Percentiles rank a stretch among this genome's conserved stretches.
Evolutionary conservation across 1,140 invertebrate genomes (phyloP).

Genomic region (Procambarus clarkii): DNA sequence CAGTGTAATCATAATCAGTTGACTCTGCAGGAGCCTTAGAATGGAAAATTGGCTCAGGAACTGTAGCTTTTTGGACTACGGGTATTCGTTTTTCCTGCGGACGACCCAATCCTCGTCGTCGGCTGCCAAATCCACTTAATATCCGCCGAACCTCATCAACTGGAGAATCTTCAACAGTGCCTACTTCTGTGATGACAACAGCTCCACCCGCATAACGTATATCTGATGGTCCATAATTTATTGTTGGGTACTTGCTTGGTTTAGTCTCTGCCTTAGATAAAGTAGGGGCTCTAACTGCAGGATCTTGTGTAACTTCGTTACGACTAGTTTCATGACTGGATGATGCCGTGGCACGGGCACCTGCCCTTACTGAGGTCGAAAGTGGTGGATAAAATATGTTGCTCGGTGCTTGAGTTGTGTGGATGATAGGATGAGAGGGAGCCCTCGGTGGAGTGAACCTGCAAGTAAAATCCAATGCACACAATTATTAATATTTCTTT

Average conservation of each 20-base stretch:
- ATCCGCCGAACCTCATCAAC: slow-evolving; percentile 32
- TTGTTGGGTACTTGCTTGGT: slow-evolving; percentile 36
- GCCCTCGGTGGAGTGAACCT: slow-evolving; percentile 29
- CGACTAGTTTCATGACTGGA: background rate
- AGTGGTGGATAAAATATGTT: slow-evolving; percentile 53
- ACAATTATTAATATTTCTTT: no score
- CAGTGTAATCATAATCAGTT: slow-evolving; percentile 36
- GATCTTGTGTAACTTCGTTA: slow-evolving; percentile 11
- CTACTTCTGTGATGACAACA: slow-evolving; percentile 46
- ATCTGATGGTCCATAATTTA: slow-evolving; percentile 38
- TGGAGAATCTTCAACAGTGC: slow-evolving; percentile 54
- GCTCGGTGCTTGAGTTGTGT: background rate
- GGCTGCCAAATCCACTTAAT: slow-evolving; percentile 44
- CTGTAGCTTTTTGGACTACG: background rate
- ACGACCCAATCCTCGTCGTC: slow-evolving; percentile 42
- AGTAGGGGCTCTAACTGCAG: background rate
- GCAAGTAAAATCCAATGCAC: background rate
- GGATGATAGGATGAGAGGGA: slow-evolving; percentile 38
- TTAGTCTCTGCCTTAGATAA: background rate
- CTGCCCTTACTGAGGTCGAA: slow-evolving; percentile 25
- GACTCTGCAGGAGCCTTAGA: background rate
- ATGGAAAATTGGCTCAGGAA: background rate
- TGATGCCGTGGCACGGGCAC: background rate
- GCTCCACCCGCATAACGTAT: slow-evolving; percentile 38
- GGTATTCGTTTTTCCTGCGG: slow-evolving; percentile 16